Base-by-base conservation (phyloP, 35 echinoderm and acorn worm genomes). In the Ptychodera flava region DNA sequence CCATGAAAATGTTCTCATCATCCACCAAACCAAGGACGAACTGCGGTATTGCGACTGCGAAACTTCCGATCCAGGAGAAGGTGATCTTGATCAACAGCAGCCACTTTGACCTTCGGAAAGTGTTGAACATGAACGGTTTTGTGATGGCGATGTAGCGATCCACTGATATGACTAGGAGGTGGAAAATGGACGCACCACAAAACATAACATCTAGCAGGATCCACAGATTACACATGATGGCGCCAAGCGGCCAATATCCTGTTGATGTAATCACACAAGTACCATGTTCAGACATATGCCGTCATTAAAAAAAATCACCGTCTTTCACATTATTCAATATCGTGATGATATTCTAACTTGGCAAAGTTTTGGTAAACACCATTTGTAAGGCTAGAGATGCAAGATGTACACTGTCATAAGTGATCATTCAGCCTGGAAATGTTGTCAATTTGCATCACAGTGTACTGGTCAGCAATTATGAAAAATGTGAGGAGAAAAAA, bases 231-330 rank as follows among this genome's bases (percentile, higher is more conserved):
- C 94, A 97, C 28, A 97, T 79, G 22, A 81, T 33, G 6, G 81
- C 82, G 16, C 91, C 87, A 14, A 87, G 77, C 22, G 89, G 81
- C 94, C 94, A 97, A 78, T 84, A 78, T 35, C 91, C 94, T 97
- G 89, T n/a, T 33, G 35, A 14, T 0, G 83, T n/a, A n/a, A n/a
- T n/a, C n/a, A n/a, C n/a, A n/a, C n/a, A n/a, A n/a, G n/a, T n/a
- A n/a, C n/a, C n/a, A n/a, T n/a, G n/a, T n/a, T n/a, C n/a, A n/a
- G n/a, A n/a, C n/a, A n/a, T n/a, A n/a, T n/a, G n/a, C n/a, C n/a
- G n/a, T n/a, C n/a, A n/a, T n/a, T n/a, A n/a, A n/a, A n/a, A n/a
- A n/a, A n/a, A n/a, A n/a, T n/a, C n/a, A n/a, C n/a, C n/a, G n/a
- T n/a, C n/a, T n/a, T n/a, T n/a, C n/a, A n/a, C n/a, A n/a, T n/a